Base-by-base conservation (phyloP, 2,113 vertebrate species). In the Salvator merianae region DNA sequence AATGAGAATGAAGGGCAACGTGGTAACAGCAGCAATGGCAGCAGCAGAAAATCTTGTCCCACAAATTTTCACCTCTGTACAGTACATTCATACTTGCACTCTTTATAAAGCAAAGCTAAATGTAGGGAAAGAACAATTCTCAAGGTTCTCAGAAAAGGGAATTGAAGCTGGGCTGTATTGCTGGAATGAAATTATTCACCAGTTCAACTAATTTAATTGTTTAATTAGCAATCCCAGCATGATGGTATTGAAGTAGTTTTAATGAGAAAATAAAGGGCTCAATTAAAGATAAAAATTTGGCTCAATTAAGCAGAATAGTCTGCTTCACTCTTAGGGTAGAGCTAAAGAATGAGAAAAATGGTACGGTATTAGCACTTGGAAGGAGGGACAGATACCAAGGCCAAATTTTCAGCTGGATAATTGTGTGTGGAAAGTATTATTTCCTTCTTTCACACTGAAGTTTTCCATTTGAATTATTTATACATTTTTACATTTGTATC, bases 161-260 rank as follows among this genome's bases (percentile, higher is more conserved):
- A 91, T 89, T 86, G 88, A 87, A 85, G 79, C 83, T 87, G 90
- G 84, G 26, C 71, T 91, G 89, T 88, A 89, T 85, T 86, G 16
- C 88, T 90, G 80, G 77, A 84, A 90, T 90, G 82, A 89, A 86
- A 69, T 91, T 93, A 86, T 91, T 91, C 87, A 91, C 84, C 87
- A 90, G 77, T 92, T 89, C 86, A 82, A 88, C 89, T 93, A 90
- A 79, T 87, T 84, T 73, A 89, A 76, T 84, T 83, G 82, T 93
- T 94, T 93, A 93, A 89, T 90, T 93, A 93, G 86, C 73, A 75
- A 88, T 87, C 69, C 1, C 62, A 87, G 79, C 80, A 50, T 86
- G 88, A 59, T 86, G 86, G 72, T 40, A 10, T 32, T 53, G 74
- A 68, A 77, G 83, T 80, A 82, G 84, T 85, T 82, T 88, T 87